Evolutionary conservation across 2,888 invertebrate species (phyloP).

Genomic region (Lampropteryx suffumata): DNA sequence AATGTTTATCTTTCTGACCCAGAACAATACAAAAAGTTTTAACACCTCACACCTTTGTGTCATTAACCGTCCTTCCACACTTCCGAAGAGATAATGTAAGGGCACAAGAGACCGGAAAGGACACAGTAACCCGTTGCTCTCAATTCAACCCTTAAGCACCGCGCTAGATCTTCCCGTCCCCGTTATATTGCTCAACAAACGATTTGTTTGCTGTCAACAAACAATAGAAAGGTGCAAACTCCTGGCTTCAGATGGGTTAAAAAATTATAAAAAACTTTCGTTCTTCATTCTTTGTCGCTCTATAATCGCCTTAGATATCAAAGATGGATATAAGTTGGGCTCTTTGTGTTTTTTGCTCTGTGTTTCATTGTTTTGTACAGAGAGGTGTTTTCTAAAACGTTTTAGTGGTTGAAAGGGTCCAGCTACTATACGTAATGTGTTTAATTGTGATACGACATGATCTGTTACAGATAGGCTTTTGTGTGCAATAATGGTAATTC

Average conservation of each 20-base stretch:
- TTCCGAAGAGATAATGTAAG: slow-evolving; percentile 64
- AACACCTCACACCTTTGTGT: slow-evolving; percentile 55
- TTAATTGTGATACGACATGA: slow-evolving; percentile 55
- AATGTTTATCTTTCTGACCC: slow-evolving; percentile 8
- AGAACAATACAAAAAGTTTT: slow-evolving; percentile 43
- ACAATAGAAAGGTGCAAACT: slow-evolving; percentile 76
- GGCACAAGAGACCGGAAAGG: slow-evolving; percentile 67
- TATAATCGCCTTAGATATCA: slow-evolving; percentile 77
- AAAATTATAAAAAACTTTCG: slow-evolving; percentile 44
- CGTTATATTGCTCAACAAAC: slow-evolving; percentile 67
- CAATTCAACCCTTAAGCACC: slow-evolving; percentile 73
- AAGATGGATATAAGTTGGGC: slow-evolving; percentile 58
- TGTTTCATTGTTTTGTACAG: slow-evolving; percentile 49
- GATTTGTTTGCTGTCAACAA: slow-evolving; percentile 81
- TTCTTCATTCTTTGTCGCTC: slow-evolving; percentile 42
- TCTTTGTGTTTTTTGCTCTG: slow-evolving; percentile 56
- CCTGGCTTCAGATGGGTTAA: slow-evolving; percentile 37
- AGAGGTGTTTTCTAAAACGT: slow-evolving; percentile 63
- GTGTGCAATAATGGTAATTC: slow-evolving; percentile 40
- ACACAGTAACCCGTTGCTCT: slow-evolving; percentile 74
- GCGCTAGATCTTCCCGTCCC: slow-evolving; percentile 66
- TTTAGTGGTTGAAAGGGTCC: slow-evolving; percentile 68
- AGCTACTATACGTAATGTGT: slow-evolving; percentile 57
- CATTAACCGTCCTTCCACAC: slow-evolving; percentile 54
- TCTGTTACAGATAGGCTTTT: slow-evolving; percentile 60